These are phyloP conservation scores for Chymomyza fuscimana DNA, from an alignment of 2,888 invertebrate genomes.

Conservation along the genomic window DNA sequence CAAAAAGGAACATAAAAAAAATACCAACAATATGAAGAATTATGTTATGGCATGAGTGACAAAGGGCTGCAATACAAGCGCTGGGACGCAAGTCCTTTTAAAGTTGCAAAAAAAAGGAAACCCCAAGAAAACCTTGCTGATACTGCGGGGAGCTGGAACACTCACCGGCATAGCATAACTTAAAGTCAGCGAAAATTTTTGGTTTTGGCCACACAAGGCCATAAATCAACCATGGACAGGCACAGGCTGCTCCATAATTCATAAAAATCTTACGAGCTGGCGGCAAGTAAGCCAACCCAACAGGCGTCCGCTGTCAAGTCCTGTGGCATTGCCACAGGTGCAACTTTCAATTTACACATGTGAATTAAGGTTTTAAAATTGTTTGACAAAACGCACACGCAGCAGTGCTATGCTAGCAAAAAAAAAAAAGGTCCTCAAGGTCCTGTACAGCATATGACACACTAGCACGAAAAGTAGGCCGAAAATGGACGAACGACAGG, in stretches of 20 bases:
- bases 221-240: slow-evolving; percentile 73
- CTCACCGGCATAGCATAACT: slow-evolving; percentile 18
- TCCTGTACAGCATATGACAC: not conserved
- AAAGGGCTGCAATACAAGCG: not conserved
- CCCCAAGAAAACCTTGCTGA: not conserved
- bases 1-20: slow-evolving; percentile 18
- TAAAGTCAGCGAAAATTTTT: slow-evolving; percentile 40
- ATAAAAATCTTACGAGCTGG: slow-evolving; percentile 21
- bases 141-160: not conserved
- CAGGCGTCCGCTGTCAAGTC: not conserved
- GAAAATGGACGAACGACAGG: slow-evolving; percentile 39
- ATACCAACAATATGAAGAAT: slow-evolving; percentile 61
- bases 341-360: slow-evolving; percentile 70
- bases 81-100: slow-evolving; percentile 3
- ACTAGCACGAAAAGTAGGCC: slow-evolving; percentile 7
- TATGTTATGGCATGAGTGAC: slow-evolving; percentile 37
- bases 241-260: slow-evolving; percentile 65
- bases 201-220: slow-evolving; percentile 27
- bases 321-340: slow-evolving; percentile 66
- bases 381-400: slow-evolving; percentile 62
- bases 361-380: slow-evolving; percentile 74
- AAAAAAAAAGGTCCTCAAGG: not conserved
- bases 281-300: not conserved
- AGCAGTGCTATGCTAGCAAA: slow-evolving; percentile 2
- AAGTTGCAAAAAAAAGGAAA: not conserved